These are phyloP conservation scores for Lapara coniferarum DNA, from an alignment of 2,888 invertebrate genomes.

Conservation along the genomic window DNA sequence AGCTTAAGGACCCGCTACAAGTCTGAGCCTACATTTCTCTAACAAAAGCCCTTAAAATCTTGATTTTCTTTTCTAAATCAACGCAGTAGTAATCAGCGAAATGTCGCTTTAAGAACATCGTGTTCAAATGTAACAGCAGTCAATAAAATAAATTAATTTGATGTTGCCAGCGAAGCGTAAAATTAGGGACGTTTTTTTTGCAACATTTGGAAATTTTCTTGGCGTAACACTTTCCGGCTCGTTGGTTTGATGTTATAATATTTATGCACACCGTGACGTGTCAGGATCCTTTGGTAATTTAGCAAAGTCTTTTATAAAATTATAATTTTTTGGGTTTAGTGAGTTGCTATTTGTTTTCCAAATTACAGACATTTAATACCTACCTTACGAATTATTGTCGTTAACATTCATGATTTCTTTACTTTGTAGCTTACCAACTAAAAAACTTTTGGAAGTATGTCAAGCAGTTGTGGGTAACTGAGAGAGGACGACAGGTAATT, in stretches of 20 bases:
- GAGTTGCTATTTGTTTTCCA: background rate
- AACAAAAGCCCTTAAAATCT: background rate
- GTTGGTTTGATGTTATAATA: slow-evolving; percentile 14
- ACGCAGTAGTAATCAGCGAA: slow-evolving; percentile 3
- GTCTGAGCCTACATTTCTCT: too few species aligned
- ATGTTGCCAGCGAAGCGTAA: slow-evolving; percentile 16
- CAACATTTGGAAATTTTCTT: slow-evolving; percentile 17
- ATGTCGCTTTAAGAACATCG: slow-evolving; percentile 15
- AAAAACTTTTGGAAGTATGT: slow-evolving; percentile 78
- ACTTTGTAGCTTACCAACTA: slow-evolving; percentile 67
- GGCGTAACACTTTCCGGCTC: slow-evolving; percentile 5
- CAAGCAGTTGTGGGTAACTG: slow-evolving; percentile 76
- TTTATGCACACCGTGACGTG: slow-evolving; percentile 9
- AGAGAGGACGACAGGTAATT: slow-evolving; percentile 77
- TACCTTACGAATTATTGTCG: background rate
- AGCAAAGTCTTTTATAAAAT: background rate
- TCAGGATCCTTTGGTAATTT: slow-evolving; percentile 11
- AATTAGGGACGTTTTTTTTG: slow-evolving; percentile 22
- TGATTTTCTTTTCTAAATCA: slow-evolving; percentile 23
- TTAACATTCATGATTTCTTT: background rate
- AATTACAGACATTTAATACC: too few species aligned
- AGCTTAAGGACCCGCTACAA: too few species aligned
- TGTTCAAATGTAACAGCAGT: slow-evolving; percentile 23
- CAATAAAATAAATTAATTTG: slow-evolving; percentile 24
- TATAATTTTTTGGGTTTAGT: slow-evolving; percentile 9